Percentiles rank a stretch among this genome's conserved stretches.
phyloP scores from a whole-genome alignment of 92 coral and sea anemone species.

The Palythoa grandiflora region DNA sequence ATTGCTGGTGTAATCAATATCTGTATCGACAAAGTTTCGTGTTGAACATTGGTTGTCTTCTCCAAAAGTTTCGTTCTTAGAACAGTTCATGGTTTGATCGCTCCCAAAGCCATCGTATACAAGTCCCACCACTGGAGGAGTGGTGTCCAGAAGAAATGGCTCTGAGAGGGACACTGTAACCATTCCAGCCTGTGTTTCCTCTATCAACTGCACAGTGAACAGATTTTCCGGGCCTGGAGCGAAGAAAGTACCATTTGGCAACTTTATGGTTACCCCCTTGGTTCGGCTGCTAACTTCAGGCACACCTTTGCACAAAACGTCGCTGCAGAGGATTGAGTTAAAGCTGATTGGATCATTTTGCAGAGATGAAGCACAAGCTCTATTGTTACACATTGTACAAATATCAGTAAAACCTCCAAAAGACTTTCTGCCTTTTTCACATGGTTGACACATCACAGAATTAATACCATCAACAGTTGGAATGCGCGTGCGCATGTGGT shows the following conservation, averaged over 20 bases:
- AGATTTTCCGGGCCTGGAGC: conserved; percentile 76
- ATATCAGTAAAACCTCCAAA: conserved; percentile 85
- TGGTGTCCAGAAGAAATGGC: conserved; percentile 88
- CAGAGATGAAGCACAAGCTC: conserved; percentile 60
- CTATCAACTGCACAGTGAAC: conserved; percentile 73
- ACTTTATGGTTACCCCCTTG: conserved; percentile 54
- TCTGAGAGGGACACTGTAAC: conserved; percentile 72
- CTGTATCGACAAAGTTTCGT: conserved; percentile 89
- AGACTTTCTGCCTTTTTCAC: conserved; percentile 82
- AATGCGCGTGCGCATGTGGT: conserved; percentile 69
- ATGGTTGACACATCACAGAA: conserved; percentile 71
- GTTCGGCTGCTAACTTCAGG: conserved; percentile 57
- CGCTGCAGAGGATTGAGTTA: conserved; percentile 50
- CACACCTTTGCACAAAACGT: conserved; percentile 56
- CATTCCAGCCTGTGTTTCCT: conserved; percentile 82
- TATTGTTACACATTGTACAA: conserved; percentile 71
- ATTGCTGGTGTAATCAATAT: conserved; percentile 90
- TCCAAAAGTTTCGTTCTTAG: conserved; percentile 87
- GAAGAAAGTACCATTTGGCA: conserved; percentile 78
- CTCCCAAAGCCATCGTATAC: conserved; percentile 97
- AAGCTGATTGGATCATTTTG: conserved; percentile 80
- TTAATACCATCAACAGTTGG: conserved; percentile 68
- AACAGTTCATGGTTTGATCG: conserved; percentile 84
- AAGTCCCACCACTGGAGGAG: conserved; percentile 87
- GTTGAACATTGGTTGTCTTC: conserved; percentile 95